A percentile compares a stretch with the other conserved stretches of the same genome.
These are phyloP conservation scores for Drosophila mimica DNA, from an alignment of 2,888 invertebrate species.

Conservation along the genomic window DNA sequence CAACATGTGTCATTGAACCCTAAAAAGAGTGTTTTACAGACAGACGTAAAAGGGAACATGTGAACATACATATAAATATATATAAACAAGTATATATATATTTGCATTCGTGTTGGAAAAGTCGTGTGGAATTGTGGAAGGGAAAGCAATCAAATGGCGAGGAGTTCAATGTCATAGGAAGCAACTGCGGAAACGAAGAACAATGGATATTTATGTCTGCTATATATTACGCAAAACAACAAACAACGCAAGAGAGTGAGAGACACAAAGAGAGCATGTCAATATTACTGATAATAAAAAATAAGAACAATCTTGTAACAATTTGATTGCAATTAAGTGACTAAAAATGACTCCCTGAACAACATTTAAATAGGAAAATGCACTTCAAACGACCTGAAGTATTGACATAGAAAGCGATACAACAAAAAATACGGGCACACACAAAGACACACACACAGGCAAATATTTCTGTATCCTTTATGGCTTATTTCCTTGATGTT, in stretches of 20 bases:
- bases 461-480: slow-evolving; percentile 75
- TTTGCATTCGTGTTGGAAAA: slow-evolving; percentile 10
- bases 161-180: slow-evolving; percentile 42
- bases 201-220: slow-evolving; percentile 28
- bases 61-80: neutral
- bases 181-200: slow-evolving; percentile 29
- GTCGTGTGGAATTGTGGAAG: slow-evolving; percentile 9
- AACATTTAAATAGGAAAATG: slow-evolving; percentile 12
- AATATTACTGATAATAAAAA: slow-evolving; percentile 41
- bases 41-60: neutral
- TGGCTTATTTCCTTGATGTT: slow-evolving; percentile 28
- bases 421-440: slow-evolving; percentile 13
- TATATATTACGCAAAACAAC: slow-evolving; percentile 33
- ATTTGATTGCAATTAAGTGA: slow-evolving; percentile 37
- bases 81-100: neutral
- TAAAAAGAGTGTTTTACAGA: neutral
- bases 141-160: slow-evolving; percentile 13
- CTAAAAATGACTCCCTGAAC: slow-evolving; percentile 28
- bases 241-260: slow-evolving; percentile 16
- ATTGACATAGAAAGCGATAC: slow-evolving; percentile 50
- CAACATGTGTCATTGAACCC: slow-evolving; percentile 22
- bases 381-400: slow-evolving; percentile 22
- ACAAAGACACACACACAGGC: slow-evolving; percentile 17
- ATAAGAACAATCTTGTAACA: slow-evolving; percentile 34
- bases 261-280: slow-evolving; percentile 1